Conservation (phyloP, 2,888 invertebrate genomes). For the Drosophila engyochracea region DNA sequence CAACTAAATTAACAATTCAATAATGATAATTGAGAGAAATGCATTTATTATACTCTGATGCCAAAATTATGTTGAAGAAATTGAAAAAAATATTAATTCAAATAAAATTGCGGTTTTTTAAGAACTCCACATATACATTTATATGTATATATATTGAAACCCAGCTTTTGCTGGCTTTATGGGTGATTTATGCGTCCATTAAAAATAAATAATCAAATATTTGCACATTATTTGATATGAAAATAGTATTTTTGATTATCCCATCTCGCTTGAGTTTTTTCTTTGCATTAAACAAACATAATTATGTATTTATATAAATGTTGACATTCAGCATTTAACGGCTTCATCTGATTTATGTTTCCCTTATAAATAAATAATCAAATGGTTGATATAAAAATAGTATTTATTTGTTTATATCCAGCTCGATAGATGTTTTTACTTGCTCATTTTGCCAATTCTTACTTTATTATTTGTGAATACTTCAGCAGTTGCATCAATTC, state of each 20-base stretch:
- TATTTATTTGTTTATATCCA: background rate
- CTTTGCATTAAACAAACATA: background rate
- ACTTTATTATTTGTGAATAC: background rate
- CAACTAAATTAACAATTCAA: background rate
- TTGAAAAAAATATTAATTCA: background rate
- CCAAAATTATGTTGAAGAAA: background rate
- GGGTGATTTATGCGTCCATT: background rate
- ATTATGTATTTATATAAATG: background rate
- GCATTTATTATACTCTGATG: background rate
- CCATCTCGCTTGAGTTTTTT: background rate
- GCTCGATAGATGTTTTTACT: background rate
- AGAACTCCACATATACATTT: background rate
- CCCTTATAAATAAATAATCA: background rate
- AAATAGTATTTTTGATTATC: background rate
- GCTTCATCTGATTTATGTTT: background rate
- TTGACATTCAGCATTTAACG: background rate
- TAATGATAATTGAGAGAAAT: background rate
- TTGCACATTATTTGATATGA: background rate
- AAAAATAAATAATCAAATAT: background rate
- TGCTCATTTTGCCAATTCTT: background rate
- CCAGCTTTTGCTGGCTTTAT: background rate
- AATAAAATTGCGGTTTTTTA: background rate
- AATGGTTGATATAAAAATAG: background rate
- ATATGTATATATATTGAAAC: background rate
- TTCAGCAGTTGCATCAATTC: background rate